Percentiles rank a stretch among this genome's conserved stretches.
phyloP scores from a whole-genome alignment of 2,888 invertebrate species.

The Corbicula japonica region DNA sequence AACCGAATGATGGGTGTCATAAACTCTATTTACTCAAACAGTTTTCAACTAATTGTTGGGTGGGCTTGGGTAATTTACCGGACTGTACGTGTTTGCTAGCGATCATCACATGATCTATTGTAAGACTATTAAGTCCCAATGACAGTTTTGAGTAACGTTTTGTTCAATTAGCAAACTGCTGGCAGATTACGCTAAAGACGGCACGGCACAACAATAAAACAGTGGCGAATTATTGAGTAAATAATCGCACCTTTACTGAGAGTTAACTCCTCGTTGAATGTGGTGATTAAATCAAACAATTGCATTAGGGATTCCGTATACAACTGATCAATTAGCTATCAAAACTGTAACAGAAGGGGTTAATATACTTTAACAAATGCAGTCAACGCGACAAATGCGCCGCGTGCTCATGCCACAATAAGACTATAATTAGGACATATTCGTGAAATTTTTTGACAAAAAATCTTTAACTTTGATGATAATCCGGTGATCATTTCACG shows the following conservation, averaged over 20 bases:
- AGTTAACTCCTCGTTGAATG: constrained; percentile 37
- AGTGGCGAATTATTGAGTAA: constrained; percentile 46
- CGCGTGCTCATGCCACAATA: no score
- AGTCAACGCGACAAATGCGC: constrained; percentile 18
- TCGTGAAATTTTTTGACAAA: no score
- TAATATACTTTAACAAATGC: constrained; percentile 39
- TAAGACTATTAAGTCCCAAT: constrained; percentile 29
- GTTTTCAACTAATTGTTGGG: constrained; percentile 46
- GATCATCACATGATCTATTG: constrained; percentile 33
- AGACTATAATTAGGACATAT: no score
- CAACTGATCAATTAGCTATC: constrained; percentile 43
- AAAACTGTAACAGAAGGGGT: constrained; percentile 48
- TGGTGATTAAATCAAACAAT: constrained; percentile 45
- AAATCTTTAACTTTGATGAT: no score
- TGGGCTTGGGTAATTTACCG: constrained; percentile 64
- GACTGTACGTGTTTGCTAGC: constrained; percentile 55
- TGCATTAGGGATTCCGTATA: constrained; percentile 26
- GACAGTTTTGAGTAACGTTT: constrained; percentile 41
- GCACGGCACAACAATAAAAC: constrained; percentile 35
- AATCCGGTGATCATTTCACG: no score
- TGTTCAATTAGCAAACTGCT: constrained; percentile 52
- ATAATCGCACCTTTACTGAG: constrained; percentile 32
- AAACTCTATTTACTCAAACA: constrained; percentile 56
- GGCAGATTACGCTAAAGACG: constrained; percentile 54
- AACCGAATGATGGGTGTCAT: constrained; percentile 45